phyloP scores from a whole-genome alignment of 2,113 vertebrate genomes.

The Crotalus helleri region DNA sequence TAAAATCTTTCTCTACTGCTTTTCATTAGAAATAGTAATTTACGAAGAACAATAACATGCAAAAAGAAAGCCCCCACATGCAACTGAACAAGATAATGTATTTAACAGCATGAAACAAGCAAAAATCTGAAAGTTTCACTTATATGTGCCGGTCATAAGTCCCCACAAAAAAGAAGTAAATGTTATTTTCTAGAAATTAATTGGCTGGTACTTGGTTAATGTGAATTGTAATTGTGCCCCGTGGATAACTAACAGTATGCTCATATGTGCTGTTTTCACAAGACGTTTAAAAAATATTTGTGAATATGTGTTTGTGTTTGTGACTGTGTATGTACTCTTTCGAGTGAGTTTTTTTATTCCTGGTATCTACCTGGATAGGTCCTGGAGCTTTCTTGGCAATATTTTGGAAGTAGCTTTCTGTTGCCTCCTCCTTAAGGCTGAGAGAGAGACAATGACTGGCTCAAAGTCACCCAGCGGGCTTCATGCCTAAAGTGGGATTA shows the following conservation, averaged over 20 bases:
- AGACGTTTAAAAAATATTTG: neutral
- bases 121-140: neutral
- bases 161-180: neutral
- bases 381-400: neutral
- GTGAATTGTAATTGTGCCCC: neutral
- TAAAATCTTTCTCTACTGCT: neutral
- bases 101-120: neutral
- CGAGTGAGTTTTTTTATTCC: neutral
- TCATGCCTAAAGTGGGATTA: neutral
- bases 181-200: neutral
- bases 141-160: neutral
- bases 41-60: neutral
- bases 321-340: neutral
- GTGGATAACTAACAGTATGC: neutral
- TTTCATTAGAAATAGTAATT: neutral
- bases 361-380: neutral
- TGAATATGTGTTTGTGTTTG: neutral
- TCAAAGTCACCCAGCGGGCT: neutral
- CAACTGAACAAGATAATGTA: neutral
- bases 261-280: neutral
- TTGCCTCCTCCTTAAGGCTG: neutral
- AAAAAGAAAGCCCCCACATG: neutral
- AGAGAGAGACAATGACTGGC: neutral
- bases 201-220: neutral
- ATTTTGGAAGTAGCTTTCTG: neutral